Evolutionary conservation across 2,797 vertebrate genomes (phyloP).

Genomic region (Cheirogaleus major): DNA sequence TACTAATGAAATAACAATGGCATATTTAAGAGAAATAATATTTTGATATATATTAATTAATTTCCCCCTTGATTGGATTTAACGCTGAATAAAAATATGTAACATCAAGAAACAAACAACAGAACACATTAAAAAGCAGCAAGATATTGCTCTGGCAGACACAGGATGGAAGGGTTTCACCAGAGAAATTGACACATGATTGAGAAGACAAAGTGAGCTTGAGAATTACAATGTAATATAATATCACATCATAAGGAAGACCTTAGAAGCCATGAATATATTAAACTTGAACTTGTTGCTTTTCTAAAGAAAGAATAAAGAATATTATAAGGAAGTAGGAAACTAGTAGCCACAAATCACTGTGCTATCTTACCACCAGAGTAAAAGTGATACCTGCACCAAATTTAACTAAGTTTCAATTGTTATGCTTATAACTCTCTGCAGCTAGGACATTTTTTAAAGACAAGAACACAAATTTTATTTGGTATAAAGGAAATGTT

Average conservation of each 20-base stretch:
- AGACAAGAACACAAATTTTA: constrained; percentile 10
- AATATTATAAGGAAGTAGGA: neutral
- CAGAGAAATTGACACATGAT: neutral
- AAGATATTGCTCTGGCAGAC: neutral
- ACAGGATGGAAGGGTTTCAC: neutral
- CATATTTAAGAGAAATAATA: constrained; percentile 34
- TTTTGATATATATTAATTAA: neutral
- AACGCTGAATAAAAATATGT: constrained; percentile 31
- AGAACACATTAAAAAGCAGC: neutral
- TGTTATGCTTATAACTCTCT: neutral
- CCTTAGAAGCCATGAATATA: neutral
- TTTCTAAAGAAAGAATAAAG: constrained; percentile 50
- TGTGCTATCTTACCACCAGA: neutral
- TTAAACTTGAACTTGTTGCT: constrained; percentile 21
- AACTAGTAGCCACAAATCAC: constrained; percentile 54
- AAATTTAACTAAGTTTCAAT: constrained; percentile 52
- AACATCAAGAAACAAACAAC: constrained; percentile 13
- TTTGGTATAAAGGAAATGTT: constrained; percentile 32
- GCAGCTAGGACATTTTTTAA: neutral
- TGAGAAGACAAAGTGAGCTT: neutral
- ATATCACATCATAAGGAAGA: neutral
- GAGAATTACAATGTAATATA: neutral
- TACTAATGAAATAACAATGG: constrained; percentile 43
- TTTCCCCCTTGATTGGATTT: constrained; percentile 32
- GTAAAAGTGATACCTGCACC: constrained; percentile 43